Evolutionary conservation across 2,888 invertebrate genomes (phyloP).

Genomic region (Oligia latruncula): DNA sequence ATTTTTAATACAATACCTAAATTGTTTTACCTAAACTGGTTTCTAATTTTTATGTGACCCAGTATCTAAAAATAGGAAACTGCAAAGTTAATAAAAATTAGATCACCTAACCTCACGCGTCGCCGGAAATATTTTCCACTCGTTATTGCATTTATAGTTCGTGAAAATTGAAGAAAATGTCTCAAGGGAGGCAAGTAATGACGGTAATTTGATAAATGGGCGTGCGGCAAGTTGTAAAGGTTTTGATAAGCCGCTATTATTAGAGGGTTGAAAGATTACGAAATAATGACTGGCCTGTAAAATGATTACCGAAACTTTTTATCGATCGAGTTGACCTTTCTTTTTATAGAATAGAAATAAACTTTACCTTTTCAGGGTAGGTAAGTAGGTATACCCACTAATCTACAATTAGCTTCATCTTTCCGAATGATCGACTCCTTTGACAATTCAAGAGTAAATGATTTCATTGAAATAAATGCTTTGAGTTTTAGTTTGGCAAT

Average conservation of each 20-base stretch:
- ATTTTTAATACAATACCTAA: not conserved
- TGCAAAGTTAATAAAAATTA: not conserved
- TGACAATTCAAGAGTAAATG: not conserved
- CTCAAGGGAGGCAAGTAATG: not conserved
- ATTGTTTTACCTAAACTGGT: not conserved
- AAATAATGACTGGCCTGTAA: conserved; percentile 26
- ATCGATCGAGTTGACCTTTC: conserved; percentile 8
- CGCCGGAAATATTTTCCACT: conserved; percentile 4
- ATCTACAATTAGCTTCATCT: not conserved
- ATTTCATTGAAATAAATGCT: no score
- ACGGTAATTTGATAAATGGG: conserved; percentile 30
- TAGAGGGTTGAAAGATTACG: conserved; percentile 27
- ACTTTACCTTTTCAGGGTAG: not conserved
- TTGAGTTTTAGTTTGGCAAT: not conserved
- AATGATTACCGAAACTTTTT: conserved; percentile 9
- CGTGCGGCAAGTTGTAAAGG: conserved; percentile 10
- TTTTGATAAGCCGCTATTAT: conserved; percentile 30
- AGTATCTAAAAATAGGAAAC: not conserved
- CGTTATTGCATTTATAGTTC: conserved; percentile 5
- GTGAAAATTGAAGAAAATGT: conserved; percentile 30
- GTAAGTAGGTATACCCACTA: not conserved
- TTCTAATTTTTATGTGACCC: not conserved
- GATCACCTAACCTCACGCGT: not conserved
- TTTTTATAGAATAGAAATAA: not conserved
- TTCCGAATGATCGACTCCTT: not conserved